Conservation (phyloP, 2,888 invertebrate genomes). For the Drosophila phalerata region DNA sequence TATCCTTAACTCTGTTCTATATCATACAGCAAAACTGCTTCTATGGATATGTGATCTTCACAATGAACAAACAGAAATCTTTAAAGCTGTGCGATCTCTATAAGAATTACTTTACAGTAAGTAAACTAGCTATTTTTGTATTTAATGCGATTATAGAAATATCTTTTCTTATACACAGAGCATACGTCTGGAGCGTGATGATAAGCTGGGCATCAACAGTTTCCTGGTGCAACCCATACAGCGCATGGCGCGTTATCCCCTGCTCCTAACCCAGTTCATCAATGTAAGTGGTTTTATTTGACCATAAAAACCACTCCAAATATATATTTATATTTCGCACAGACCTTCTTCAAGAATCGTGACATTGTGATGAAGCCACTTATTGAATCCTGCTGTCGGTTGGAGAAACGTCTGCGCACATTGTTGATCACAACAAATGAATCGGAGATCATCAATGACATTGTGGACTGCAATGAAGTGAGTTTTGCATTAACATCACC, state of each 20-base stretch:
- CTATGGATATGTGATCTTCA: constrained; percentile 85
- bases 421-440: constrained; percentile 84
- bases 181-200: constrained; percentile 83
- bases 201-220: constrained; percentile 85
- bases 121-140: constrained; percentile 7
- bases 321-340: neutral
- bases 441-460: constrained; percentile 85
- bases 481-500: constrained; percentile 37
- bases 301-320: rapidly evolving
- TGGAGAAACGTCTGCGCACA: constrained; percentile 84
- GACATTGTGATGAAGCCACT: constrained; percentile 83
- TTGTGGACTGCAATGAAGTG: constrained; percentile 84
- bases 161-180: constrained; percentile 58
- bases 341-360: constrained; percentile 84
- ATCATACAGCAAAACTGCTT: constrained; percentile 81
- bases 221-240: constrained; percentile 85
- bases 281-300: constrained; percentile 64
- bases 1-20: neutral
- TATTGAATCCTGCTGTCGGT: constrained; percentile 84
- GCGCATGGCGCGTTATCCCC: constrained; percentile 84
- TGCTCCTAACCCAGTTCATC: constrained; percentile 84
- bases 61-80: constrained; percentile 85
- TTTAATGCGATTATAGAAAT: neutral
- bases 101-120: constrained; percentile 84
- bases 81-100: constrained; percentile 83